These are phyloP conservation scores for Eublepharis macularius DNA, from an alignment of 2,113 vertebrate genomes.

Conservation along the genomic window DNA sequence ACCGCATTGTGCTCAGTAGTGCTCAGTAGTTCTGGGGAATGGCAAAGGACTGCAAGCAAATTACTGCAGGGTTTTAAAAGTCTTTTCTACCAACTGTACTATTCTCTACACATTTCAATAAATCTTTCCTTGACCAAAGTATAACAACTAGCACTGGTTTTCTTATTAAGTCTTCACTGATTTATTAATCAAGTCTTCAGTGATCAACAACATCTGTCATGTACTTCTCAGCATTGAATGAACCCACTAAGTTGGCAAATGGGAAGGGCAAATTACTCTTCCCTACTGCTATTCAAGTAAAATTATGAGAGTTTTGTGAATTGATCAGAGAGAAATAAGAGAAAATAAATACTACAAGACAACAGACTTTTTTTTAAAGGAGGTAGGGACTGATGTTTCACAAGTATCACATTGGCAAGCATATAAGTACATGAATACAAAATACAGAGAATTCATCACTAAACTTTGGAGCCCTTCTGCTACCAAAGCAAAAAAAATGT, in stretches of 20 bases:
- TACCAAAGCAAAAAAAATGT: neutral
- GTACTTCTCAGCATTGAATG: neutral
- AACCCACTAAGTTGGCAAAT: neutral
- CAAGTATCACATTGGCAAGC: neutral
- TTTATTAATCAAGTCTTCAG: neutral
- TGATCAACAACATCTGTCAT: neutral
- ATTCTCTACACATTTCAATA: neutral
- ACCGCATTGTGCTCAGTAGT: neutral
- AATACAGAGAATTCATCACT: too few species aligned
- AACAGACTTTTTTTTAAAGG: too few species aligned
- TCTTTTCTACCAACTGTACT: neutral
- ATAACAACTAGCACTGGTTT: neutral
- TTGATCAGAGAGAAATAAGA: too few species aligned
- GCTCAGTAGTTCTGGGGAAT: neutral
- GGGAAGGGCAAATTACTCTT: neutral
- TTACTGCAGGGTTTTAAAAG: neutral
- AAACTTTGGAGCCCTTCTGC: neutral
- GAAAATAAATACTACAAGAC: too few species aligned
- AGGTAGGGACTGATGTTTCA: neutral
- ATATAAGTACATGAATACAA: neutral
- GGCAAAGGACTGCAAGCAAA: neutral
- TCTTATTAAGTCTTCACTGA: neutral
- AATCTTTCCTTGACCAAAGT: neutral
- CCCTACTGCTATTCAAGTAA: too few species aligned
- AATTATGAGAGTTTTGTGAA: too few species aligned